Base-by-base conservation (phyloP, 2,113 vertebrate species). In the Psilopsiagon aymara region DNA sequence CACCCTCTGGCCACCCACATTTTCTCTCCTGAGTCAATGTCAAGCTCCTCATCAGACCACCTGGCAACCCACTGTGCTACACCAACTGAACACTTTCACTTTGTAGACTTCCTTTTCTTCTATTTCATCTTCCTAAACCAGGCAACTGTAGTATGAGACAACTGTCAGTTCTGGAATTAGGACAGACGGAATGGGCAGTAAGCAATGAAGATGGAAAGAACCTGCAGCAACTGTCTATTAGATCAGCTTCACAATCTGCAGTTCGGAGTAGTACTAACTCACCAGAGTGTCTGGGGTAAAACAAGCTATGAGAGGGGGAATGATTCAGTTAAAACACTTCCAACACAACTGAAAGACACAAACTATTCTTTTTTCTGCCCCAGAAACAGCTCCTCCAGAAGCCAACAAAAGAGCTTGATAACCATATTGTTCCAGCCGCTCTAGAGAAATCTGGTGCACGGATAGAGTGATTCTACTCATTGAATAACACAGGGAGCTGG, bases 321-420 rank as follows among this genome's bases (percentile, higher is more conserved):
- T 80, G 47, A 64, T 78, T 43, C 55, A 53, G 76, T 88, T 81
- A 52, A 84, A 94, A 88, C 88, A 18, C 25, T n/a, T 94, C 28
- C 70, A 85, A 69, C 39, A 74, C 39, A 92, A 75, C 41, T 82
- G 68, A 82, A 90, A 86, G 73, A 59, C 29, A 20, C 60, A 85
- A 86, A 55, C 20, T 51, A 16, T 69, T 23, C 24, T 11, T 27
- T 88, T 70, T 90, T n/a, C 86, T 88, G 46, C 21, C 71, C 64
- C 53, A 90, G 75, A 88, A 92, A 52, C 31, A 87, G 53, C 46
- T 94, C 31, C 53, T 92, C 52, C 67, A 92, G 41, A 92, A 93
- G 59, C 31, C 46, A 93, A 93, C 63, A 86, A 90, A 87, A 88
- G 79, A 82, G 79, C 53, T 80, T 57, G 84, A 80, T 66, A 93